A percentile compares a stretch with the other conserved stretches of the same genome.
Conservation (phyloP, 1,140 invertebrate species). For the Spodoptera frugiperda region DNA sequence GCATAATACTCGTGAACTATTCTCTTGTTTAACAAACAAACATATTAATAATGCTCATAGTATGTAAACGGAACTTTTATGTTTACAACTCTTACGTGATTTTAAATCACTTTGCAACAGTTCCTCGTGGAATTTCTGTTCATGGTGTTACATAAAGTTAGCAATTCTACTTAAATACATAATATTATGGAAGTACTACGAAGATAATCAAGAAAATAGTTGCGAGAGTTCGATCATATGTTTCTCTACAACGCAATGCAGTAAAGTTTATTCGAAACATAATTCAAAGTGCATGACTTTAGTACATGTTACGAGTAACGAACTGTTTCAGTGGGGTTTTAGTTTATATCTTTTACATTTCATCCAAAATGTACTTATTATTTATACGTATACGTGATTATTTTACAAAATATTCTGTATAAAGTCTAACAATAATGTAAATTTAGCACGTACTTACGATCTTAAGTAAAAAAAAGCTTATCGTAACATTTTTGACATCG, state of each 20-base stretch:
- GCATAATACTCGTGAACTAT: too few relatives aligned
- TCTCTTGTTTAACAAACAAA: too few relatives aligned
- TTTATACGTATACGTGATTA: not conserved
- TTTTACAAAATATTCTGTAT: not conserved
- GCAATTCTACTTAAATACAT: slow-evolving; percentile 10
- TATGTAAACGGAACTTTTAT: too few relatives aligned
- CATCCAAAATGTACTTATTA: too few relatives aligned
- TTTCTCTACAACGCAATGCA: too few relatives aligned
- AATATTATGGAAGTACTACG: slow-evolving; percentile 1
- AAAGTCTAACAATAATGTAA: not conserved
- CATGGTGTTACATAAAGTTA: not conserved
- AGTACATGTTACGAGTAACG: too few relatives aligned
- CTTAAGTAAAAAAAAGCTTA: not conserved
- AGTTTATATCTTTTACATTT: too few relatives aligned
- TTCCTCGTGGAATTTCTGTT: not conserved
- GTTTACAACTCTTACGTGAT: not conserved
- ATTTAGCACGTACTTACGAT: not conserved
- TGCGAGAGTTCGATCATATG: not conserved
- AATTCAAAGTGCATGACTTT: too few relatives aligned
- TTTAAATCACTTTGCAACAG: not conserved
- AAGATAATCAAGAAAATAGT: not conserved
- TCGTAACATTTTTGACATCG: slow-evolving; percentile 13
- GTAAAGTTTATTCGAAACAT: too few relatives aligned
- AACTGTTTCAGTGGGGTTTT: too few relatives aligned
- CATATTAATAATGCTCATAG: too few relatives aligned